These are phyloP conservation scores for Cantharis flavilabris DNA, from an alignment of 2,888 invertebrate genomes.

Conservation along the genomic window DNA sequence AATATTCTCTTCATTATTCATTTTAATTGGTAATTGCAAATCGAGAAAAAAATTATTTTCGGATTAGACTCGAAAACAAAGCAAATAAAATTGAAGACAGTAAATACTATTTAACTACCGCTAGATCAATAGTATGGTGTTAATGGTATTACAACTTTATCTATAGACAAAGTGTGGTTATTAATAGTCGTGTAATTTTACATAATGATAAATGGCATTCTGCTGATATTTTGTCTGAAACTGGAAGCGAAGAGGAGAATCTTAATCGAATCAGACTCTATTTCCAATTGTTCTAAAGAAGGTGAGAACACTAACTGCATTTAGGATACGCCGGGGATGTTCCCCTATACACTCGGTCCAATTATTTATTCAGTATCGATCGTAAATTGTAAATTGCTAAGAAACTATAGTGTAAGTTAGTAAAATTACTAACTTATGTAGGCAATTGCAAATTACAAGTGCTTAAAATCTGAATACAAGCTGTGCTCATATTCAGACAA, in stretches of 20 bases:
- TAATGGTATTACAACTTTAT: neutral
- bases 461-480: neutral
- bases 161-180: neutral
- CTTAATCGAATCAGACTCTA: constrained; percentile 47
- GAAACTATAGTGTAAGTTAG: constrained; percentile 12
- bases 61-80: neutral
- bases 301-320: constrained; percentile 41
- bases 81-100: neutral
- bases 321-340: constrained; percentile 32
- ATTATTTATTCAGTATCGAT: constrained; percentile 34
- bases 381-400: constrained; percentile 26
- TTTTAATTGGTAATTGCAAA: neutral
- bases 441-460: neutral
- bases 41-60: neutral
- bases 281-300: constrained; percentile 46
- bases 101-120: neutral
- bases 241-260: constrained; percentile 34
- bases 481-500: neutral
- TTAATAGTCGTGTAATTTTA: neutral
- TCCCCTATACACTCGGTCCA: constrained; percentile 30
- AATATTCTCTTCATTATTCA: neutral
- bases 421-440: constrained; percentile 5
- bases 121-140: neutral
- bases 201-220: neutral
- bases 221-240: constrained; percentile 10